Conservation (phyloP, 2,888 invertebrate species). For the Lasioglossum leucozonium region DNA sequence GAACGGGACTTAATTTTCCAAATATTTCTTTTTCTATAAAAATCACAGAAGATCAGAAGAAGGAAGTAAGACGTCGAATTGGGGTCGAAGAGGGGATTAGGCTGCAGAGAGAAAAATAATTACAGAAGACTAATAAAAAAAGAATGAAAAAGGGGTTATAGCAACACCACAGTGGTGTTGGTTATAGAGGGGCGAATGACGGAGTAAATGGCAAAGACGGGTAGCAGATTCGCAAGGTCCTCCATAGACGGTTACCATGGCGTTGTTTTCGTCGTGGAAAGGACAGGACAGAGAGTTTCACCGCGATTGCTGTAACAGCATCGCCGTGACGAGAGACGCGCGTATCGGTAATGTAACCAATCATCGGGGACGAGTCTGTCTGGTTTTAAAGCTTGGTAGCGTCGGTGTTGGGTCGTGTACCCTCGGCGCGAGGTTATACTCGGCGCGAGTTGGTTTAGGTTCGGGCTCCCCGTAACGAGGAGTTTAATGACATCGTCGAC, state of each 20-base stretch:
- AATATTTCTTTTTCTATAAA: too few species aligned
- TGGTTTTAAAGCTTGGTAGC: constrained; percentile 61
- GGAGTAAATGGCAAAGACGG: background rate
- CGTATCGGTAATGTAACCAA: constrained; percentile 85
- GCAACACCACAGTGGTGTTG: too few species aligned
- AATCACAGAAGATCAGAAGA: too few species aligned
- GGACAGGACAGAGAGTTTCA: constrained; percentile 63
- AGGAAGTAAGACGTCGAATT: too few species aligned
- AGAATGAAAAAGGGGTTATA: background rate
- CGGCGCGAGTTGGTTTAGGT: constrained; percentile 66
- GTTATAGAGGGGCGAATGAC: background rate
- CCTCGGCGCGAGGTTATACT: constrained; percentile 56
- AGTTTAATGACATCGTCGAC: constrained; percentile 84
- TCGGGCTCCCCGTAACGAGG: constrained; percentile 79
- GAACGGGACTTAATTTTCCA: background rate
- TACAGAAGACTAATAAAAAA: background rate
- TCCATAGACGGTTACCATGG: constrained; percentile 54
- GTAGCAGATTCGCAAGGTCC: background rate
- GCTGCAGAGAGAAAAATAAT: background rate
- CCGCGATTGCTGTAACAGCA: constrained; percentile 83
- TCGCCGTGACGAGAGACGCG: constrained; percentile 82
- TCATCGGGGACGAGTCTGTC: constrained; percentile 74
- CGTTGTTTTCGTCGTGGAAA: constrained; percentile 63
- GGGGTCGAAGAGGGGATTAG: too few species aligned
- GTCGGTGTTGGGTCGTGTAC: constrained; percentile 50